Evolutionary conservation across 2,888 invertebrate species (phyloP), one percentile per base, ranked within the genome.

Genomic region (Eucera pruinosa): DNA sequence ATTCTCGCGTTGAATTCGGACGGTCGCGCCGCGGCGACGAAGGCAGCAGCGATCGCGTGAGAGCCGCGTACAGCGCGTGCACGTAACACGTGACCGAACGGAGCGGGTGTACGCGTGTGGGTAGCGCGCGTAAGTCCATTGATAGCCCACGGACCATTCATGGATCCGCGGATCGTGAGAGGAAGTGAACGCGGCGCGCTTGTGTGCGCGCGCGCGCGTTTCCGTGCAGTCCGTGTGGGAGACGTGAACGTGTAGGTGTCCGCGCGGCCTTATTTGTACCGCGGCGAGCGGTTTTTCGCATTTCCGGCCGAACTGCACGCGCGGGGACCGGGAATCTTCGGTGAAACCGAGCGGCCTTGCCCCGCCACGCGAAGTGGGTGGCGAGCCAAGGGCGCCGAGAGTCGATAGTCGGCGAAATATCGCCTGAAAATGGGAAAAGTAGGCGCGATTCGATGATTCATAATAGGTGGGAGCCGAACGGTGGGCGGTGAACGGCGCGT

Each of bases 141-240:
- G 89, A 89, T 89, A 87, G 80, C 87, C 87, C 88, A 89, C 89
- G 82, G 70, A 86, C 87, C 89, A 89, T 89, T 89, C 89, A 89
- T 89, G 89, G 88, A 89, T 89, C 85, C 86, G 87, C 81, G 84
- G 87, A 86, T 83, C 87, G 85, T 84, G 88, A 89, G 88, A 89
- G 88, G 89, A 88, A 89, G 84, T 83, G 75, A 74, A 58, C 69
- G 79, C 69, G 58, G 58, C 48, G 54, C 15, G 36, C 33, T 33
- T 3, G 33, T 3, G 54, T 43, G 60, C 50, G 60, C 45, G 70
- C 78, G n/a, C n/a, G n/a, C n/a, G n/a, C n/a, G n/a, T 67, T 54
- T 55, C 55, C 66, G 61, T 47, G 54, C 30, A 33, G 54, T 58
- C 58, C 57, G 64, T 61, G 64, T 70, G 48, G 66, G 50, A 39